Evolutionary conservation across 2,888 invertebrate species (phyloP), one percentile per base, ranked within the genome.

Genomic region (Bugulina stolonifera): DNA sequence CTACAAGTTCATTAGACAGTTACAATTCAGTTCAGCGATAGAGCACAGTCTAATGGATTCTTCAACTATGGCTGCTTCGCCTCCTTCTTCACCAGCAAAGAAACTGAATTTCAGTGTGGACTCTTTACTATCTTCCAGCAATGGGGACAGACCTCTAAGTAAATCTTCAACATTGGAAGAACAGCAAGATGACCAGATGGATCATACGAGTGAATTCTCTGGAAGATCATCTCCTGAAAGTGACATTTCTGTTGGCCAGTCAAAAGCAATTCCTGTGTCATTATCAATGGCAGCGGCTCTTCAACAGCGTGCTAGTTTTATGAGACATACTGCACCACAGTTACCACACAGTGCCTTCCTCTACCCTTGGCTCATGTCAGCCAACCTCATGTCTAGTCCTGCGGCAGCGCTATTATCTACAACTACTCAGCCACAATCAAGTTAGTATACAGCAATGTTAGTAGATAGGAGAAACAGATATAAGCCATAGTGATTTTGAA

Each of bases 341-440:
- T 10, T 64, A 10, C 43, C 43, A 64, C 64, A 64, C 34, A 64
- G 64, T n/a, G 64, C 64, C 2, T 27, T 64, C 32, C 64, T 64
- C 64, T 64, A 64, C 27, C 64, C 64, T 32, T 64, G 64, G 64
- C 34, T 64, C 32, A 64, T 64, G 64, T 64, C 64, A 2, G 64
- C 64, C 18, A 64, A 64, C n/a, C 32, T 64, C 5, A 27, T 64
- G 32, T 3, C 64, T 64, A 43, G 43, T 43, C 43, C 43, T 43
- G 29, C 64, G n/a, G 25, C 64, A 32, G 10, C 27, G 10, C 64
- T 64, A 22, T 5, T 27, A 2, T 29, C 64, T 18, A 32, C 22
- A 22, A 27, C 32, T 29, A n/a, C 64, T 14, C 64, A 64, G 32
- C 64, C 2, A 29, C 64, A 43, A 43, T 43, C 43, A 43, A 43